Base-by-base conservation (phyloP, 2,113 vertebrate genomes). In the Lycaon pictus region DNA sequence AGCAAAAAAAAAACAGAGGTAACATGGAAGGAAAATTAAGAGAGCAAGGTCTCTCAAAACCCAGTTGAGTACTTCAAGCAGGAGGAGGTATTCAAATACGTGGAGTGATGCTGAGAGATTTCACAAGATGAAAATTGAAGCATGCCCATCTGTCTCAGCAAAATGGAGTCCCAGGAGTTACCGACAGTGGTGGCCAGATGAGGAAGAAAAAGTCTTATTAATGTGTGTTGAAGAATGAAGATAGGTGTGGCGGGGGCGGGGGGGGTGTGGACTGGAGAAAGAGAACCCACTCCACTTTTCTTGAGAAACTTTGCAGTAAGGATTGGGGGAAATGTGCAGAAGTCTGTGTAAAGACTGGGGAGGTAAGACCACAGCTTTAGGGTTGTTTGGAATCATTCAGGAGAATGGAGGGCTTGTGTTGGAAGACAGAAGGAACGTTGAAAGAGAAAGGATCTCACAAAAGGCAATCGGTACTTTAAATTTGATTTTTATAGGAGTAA, bases 161-260 rank as follows among this genome's bases (percentile, higher is more conserved):
- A 77, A 63, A 92, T 12, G 16, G 11, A 56, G 16, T 20, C 4
- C 48, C 22, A 27, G 7, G 1, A 27, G 65, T 72, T 23, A 27
- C 4, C 71, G 29, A 23, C 20, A 8, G 1, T 19, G 1, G 2
- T 19, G 20, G 25, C 8, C 3, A 56, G n/a, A 63, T 2, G 2
- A 32, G 53, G 19, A 69, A 87, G 79, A 27, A 62, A 85, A 72
- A 19, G 0, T 25, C 11, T 0, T 43, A 16, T 37, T n/a, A 29
- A 7, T 32, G 0, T 58, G 51, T 48, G 51, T 1, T 35, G 22
- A 62, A 62, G 56, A 51, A 69, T 84, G 22, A 63, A 72, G 19
- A 1, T 51, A 6, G 13, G 15, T 51, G 25, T 13, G 11, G 11
- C 35, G 0, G 22, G 1, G 3, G 16, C 19, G 13, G 9, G 5